Conservation (phyloP, 2,888 invertebrate genomes). For the Atethmia centrago region DNA sequence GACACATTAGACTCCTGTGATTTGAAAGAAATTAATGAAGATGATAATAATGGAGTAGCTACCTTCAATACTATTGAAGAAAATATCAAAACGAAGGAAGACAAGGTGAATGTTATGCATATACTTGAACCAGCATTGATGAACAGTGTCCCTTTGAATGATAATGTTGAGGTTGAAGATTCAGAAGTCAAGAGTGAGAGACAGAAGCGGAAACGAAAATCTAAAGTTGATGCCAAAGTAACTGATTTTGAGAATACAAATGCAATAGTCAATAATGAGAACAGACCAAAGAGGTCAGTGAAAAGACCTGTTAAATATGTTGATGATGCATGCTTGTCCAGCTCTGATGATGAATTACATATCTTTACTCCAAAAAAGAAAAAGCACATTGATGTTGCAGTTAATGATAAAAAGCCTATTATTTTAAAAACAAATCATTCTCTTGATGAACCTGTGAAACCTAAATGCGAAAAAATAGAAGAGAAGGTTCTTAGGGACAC, state of each 20-base stretch:
- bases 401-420: slow-evolving; percentile 8
- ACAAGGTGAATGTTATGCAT: not conserved
- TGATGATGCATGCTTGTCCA: slow-evolving; percentile 76
- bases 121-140: slow-evolving; percentile 2
- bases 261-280: slow-evolving; percentile 55
- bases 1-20: slow-evolving; percentile 46
- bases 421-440: slow-evolving; percentile 17
- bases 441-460: slow-evolving; percentile 22
- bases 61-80: slow-evolving; percentile 30
- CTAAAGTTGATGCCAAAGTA: slow-evolving; percentile 36
- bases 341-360: slow-evolving; percentile 86
- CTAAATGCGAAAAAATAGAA: slow-evolving; percentile 50
- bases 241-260: slow-evolving; percentile 22
- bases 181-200: slow-evolving; percentile 45
- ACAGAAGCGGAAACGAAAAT: slow-evolving; percentile 56
- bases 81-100: slow-evolving; percentile 7
- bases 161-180: slow-evolving; percentile 2
- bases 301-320: slow-evolving; percentile 84
- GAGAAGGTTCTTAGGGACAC: slow-evolving; percentile 47
- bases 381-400: slow-evolving; percentile 54
- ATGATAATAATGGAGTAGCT: slow-evolving; percentile 27
- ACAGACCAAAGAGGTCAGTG: slow-evolving; percentile 80
- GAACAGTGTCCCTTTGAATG: slow-evolving; percentile 5
- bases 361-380: slow-evolving; percentile 87
- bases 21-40: slow-evolving; percentile 37